Evolutionary conservation across 2,113 vertebrate genomes (phyloP).

Genomic region (Suncus etruscus): DNA sequence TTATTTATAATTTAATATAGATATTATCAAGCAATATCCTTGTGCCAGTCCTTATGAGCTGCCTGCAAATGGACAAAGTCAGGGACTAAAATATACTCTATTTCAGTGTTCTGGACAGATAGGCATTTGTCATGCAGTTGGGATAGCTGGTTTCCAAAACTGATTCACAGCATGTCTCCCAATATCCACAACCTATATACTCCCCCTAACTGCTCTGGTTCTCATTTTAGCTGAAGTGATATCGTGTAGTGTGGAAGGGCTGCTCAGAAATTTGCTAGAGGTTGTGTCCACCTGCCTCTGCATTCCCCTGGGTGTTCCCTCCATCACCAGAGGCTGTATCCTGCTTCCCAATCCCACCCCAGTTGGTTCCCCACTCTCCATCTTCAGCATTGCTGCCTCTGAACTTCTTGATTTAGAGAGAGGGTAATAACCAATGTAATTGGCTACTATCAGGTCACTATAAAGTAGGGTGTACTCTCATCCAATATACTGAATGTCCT

Average conservation of each 20-base stretch:
- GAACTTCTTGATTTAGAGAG: background rate
- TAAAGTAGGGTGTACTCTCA: background rate
- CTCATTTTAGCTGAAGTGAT: background rate
- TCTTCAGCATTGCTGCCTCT: background rate
- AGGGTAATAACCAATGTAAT: background rate
- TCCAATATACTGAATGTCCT: background rate
- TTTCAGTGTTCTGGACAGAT: background rate
- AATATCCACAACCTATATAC: too few relatives aligned
- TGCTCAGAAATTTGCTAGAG: background rate
- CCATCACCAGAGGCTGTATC: too few relatives aligned
- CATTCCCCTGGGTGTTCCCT: too few relatives aligned
- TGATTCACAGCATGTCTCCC: accelerated
- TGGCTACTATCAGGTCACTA: background rate
- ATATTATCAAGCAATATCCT: background rate
- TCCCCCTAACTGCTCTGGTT: background rate
- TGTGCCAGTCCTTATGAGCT: background rate
- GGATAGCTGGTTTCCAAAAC: background rate
- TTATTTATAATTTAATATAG: background rate
- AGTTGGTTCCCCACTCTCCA: background rate
- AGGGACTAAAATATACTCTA: background rate
- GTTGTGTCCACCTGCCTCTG: too few relatives aligned
- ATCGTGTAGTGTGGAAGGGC: accelerated
- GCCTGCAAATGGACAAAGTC: background rate
- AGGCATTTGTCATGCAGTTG: background rate
- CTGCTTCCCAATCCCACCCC: too few relatives aligned